Evolutionary conservation across 2,888 invertebrate species (phyloP).

Genomic region (Spialia ferax): DNA sequence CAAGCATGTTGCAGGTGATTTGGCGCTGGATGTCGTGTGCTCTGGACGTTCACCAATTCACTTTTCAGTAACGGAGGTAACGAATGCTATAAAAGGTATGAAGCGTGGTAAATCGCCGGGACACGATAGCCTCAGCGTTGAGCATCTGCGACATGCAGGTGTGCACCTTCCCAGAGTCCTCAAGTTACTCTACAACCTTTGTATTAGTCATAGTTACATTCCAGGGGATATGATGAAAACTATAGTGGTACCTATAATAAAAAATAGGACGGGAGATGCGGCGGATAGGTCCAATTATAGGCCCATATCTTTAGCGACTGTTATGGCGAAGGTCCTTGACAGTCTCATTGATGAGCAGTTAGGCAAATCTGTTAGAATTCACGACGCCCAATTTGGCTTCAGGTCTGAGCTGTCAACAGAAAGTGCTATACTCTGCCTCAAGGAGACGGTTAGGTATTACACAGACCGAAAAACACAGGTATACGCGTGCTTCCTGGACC

Average conservation of each 20-base stretch:
- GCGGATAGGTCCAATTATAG: constrained; percentile 31
- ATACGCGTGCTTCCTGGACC: not conserved
- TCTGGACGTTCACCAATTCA: no score
- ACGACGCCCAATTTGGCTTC: not conserved
- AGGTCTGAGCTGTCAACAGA: constrained; percentile 10
- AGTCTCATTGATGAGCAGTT: constrained; percentile 4
- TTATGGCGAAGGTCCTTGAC: constrained; percentile 2
- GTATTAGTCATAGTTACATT: constrained; percentile 39
- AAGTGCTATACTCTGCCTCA: constrained; percentile 4
- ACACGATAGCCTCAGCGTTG: not conserved
- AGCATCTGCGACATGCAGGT: not conserved
- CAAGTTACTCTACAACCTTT: constrained; percentile 28
- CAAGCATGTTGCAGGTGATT: no score
- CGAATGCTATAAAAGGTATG: not conserved
- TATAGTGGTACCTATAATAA: constrained; percentile 5
- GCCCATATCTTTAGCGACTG: constrained; percentile 29
- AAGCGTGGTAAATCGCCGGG: not conserved
- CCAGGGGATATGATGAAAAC: constrained; percentile 36
- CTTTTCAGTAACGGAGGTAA: no score
- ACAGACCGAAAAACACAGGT: not conserved
- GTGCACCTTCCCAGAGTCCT: constrained; percentile 7
- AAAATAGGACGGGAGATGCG: constrained; percentile 25
- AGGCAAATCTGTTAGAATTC: not conserved
- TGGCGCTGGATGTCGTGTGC: no score
- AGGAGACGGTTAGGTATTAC: constrained; percentile 2